A percentile compares a stretch with the other conserved stretches of the same genome.
Conservation (phyloP, 2,797 vertebrate genomes). For the Fundulus diaphanus region DNA sequence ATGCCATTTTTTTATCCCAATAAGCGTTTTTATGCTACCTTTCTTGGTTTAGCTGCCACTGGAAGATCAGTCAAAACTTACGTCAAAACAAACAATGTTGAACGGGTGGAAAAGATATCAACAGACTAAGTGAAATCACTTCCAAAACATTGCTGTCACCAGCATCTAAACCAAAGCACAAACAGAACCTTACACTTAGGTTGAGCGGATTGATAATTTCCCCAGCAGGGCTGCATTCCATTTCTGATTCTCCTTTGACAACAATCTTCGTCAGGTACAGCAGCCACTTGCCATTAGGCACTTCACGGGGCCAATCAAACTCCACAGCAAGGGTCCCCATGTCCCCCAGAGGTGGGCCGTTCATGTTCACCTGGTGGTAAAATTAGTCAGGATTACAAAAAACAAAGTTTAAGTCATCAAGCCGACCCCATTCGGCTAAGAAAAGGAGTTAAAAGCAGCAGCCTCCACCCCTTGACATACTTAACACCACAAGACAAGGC, state of each 20-base stretch:
- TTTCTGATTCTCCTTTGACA: slow-evolving; percentile 71
- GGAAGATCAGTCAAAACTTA: background rate
- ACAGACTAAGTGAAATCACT: background rate
- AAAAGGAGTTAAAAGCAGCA: slow-evolving; percentile 23
- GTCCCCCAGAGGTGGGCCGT: slow-evolving; percentile 77
- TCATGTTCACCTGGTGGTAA: slow-evolving; percentile 77
- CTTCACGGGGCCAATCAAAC: slow-evolving; percentile 92
- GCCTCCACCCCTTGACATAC: slow-evolving; percentile 49
- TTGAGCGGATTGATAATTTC: slow-evolving; percentile 86
- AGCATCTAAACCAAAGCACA: background rate
- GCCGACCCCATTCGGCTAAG: slow-evolving; percentile 6
- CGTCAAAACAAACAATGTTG: no score
- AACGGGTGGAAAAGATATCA: background rate
- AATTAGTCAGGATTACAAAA: slow-evolving; percentile 6
- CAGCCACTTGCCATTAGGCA: slow-evolving; percentile 93
- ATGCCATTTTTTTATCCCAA: background rate
- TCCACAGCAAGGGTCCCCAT: slow-evolving; percentile 88
- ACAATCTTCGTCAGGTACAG: slow-evolving; percentile 92
- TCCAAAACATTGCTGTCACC: background rate
- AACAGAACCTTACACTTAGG: slow-evolving; percentile 85
- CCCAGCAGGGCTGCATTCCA: slow-evolving; percentile 82
- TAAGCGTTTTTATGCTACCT: no score
- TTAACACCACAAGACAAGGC: slow-evolving; percentile 60
- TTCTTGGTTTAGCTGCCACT: no score
- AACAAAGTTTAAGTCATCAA: slow-evolving; percentile 21